Base-by-base conservation (phyloP, 2,888 invertebrate genomes). In the Cosmorhoe ocellata region DNA sequence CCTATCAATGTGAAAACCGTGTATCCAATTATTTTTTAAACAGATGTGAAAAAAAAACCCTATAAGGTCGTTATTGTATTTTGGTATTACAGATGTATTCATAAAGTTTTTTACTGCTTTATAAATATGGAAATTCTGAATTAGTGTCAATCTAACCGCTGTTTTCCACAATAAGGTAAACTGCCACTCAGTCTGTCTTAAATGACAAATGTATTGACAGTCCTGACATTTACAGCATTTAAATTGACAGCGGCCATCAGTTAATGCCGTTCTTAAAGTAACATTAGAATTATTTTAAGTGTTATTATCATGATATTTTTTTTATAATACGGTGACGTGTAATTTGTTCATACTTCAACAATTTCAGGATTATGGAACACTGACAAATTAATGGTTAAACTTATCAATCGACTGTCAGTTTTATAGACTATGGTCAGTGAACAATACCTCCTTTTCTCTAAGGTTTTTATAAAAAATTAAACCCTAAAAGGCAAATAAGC, bases 81-180 rank as follows among this genome's bases (percentile, higher is more conserved):
- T 51, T 9, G 46, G 51, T 40, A 41, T 27, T 26, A 46, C 43
- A 52, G 47, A 52, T 40, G 47, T 36, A 12, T 46, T 11, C 32
- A 33, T 46, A 28, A 41, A 32, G 51, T 39, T 43, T 52, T 37
- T 52, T 52, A 26, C 38, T 30, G 43, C 28, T 38, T 18, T 13
- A 48, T 47, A 34, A 30, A 47, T 51, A 53, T 48, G 48, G 33
- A 37, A 48, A 44, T 48, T 48, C 13, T 40, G 36, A 41, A 53
- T 48, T 53, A 48, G 30, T 53, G 53, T 53, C 53, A 48, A 41
- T 43, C 33, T 43, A 43, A 38, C 39, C 27, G 40, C 12, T 36
- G 37, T 48, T 52, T 47, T 44, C 44, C 48, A 41, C 44, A 41
- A 33, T 53, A 48, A 48, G 48, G 48, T 44, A 40, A 40, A 53